Percentiles rank a stretch among this genome's conserved stretches.
Conservation (phyloP, 2,797 vertebrate species). For the Synanceia verrucosa region DNA sequence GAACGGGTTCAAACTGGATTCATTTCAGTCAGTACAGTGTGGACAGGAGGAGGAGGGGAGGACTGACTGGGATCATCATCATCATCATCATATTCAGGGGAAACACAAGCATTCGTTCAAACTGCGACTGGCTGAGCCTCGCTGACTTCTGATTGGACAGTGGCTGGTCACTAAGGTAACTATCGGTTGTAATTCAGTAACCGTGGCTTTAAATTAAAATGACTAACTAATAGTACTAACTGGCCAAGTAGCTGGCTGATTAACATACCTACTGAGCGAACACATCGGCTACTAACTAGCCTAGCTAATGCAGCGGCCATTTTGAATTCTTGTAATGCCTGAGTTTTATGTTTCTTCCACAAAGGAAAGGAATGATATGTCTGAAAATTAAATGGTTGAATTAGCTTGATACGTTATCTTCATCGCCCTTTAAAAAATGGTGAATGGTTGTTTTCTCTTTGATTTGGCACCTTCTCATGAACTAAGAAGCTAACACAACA, state of each 20-base stretch:
- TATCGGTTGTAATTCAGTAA: slow-evolving; percentile 39
- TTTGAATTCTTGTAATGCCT: slow-evolving; percentile 50
- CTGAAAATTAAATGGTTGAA: not conserved
- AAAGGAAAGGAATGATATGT: slow-evolving; percentile 19
- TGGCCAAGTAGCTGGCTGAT: slow-evolving; percentile 20
- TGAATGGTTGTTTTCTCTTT: not conserved
- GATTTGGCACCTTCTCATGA: slow-evolving; percentile 13
- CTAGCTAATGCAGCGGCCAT: slow-evolving; percentile 19
- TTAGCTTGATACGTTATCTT: not conserved
- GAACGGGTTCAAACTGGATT: slow-evolving; percentile 53
- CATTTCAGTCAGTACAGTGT: slow-evolving; percentile 52
- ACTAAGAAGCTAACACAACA: not conserved
- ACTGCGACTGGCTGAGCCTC: slow-evolving; percentile 30
- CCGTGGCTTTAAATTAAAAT: slow-evolving; percentile 47
- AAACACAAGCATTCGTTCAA: slow-evolving; percentile 44
- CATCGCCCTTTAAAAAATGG: not conserved
- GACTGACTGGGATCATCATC: slow-evolving; percentile 4
- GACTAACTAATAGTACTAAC: slow-evolving; percentile 30
- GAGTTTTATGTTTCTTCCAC: slow-evolving; percentile 20
- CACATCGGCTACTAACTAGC: not conserved
- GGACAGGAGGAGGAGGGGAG: not conserved
- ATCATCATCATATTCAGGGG: slow-evolving; percentile 24
- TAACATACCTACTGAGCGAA: slow-evolving; percentile 23
- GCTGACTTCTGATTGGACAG: slow-evolving; percentile 67
- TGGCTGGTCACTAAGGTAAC: slow-evolving; percentile 70